phyloP scores from a whole-genome alignment of 2,888 invertebrate genomes.

The Tribolium freemani region DNA sequence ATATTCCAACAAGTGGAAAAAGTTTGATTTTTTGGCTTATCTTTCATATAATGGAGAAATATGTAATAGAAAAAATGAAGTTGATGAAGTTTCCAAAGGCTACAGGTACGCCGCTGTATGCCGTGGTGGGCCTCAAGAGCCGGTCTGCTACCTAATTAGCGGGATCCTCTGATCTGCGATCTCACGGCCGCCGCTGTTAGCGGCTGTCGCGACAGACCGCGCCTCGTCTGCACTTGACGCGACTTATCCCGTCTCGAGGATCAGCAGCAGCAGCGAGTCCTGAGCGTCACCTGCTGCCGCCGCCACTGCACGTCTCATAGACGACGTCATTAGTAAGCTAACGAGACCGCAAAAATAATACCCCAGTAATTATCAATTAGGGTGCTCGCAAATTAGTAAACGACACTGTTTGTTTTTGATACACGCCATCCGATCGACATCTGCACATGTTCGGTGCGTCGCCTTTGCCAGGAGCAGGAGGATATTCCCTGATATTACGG shows the following conservation, averaged over 20 bases:
- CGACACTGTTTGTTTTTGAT: constrained; percentile 7
- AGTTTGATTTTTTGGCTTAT: no score
- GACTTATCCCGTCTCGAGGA: constrained; percentile 10
- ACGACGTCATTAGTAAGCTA: constrained; percentile 30
- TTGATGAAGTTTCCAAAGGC: no score
- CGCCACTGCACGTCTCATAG: constrained; percentile 5
- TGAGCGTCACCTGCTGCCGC: background rate
- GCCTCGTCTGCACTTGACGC: constrained; percentile 42
- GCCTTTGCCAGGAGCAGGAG: background rate
- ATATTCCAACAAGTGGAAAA: no score
- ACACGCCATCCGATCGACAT: background rate
- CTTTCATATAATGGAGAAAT: no score
- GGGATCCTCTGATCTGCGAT: constrained; percentile 46
- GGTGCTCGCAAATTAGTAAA: constrained; percentile 13
- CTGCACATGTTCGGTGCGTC: constrained; percentile 1
- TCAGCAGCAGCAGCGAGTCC: background rate
- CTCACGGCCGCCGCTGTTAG: constrained; percentile 47
- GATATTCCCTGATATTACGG: background rate
- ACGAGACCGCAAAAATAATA: constrained; percentile 33
- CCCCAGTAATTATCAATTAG: constrained; percentile 33
- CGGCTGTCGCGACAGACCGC: constrained; percentile 48
- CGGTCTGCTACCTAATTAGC: constrained; percentile 48
- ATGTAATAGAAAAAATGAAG: no score
- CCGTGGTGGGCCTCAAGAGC: constrained; percentile 28
- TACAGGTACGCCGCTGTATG: background rate